These are phyloP conservation scores for Sterna hirundo DNA, from an alignment of 2,113 vertebrate genomes.

Conservation along the genomic window DNA sequence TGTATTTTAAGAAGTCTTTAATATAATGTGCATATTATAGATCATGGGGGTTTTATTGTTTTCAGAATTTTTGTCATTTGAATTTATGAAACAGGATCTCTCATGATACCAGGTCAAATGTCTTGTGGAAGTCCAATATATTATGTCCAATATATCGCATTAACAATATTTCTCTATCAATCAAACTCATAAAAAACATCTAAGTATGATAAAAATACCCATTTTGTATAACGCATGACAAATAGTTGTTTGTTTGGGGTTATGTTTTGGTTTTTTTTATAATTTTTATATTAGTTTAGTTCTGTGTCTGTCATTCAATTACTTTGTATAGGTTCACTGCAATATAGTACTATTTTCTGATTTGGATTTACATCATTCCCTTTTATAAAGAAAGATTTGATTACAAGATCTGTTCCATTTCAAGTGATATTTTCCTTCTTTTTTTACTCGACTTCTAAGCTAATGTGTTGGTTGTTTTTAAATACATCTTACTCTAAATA, in stretches of 20 bases:
- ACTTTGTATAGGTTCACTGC: not conserved
- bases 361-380: not conserved
- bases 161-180: not conserved
- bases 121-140: not conserved
- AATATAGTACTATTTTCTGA: not conserved
- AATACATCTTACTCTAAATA: not conserved
- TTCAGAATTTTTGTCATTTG: not conserved
- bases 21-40: not conserved
- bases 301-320: not conserved
- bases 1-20: not conserved
- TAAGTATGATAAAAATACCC: not conserved
- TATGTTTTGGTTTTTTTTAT: not conserved
- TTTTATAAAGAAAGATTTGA: not conserved
- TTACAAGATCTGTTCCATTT: not conserved
- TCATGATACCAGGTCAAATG: not conserved
- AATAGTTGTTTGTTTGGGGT: not conserved
- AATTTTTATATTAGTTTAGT: not conserved
- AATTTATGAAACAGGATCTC: not conserved
- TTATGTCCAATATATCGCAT: not conserved
- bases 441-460: not conserved
- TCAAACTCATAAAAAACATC: not conserved
- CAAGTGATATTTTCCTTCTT: not conserved
- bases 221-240: accelerated
- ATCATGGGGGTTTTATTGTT: not conserved
- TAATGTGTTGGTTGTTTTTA: not conserved